Percentiles rank a stretch among this genome's conserved stretches.
Evolutionary conservation across 2,888 invertebrate species (phyloP).

Genomic region (Heliconius hortense): DNA sequence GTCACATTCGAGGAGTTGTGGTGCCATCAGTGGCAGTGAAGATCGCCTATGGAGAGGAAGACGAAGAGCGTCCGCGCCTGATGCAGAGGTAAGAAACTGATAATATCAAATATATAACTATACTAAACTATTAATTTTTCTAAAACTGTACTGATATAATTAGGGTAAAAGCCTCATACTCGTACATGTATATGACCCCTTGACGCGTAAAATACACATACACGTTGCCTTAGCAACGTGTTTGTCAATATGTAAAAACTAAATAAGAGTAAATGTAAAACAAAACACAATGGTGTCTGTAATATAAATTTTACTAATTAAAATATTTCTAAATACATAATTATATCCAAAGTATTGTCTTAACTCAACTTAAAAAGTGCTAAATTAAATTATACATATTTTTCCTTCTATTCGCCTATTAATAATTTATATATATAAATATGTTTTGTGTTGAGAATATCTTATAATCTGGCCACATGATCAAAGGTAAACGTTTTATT

Average conservation of each 20-base stretch:
- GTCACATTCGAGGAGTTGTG: slow-evolving; percentile 91
- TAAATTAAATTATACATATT: too few relatives aligned
- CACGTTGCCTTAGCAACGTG: not conserved
- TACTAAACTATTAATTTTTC: not conserved
- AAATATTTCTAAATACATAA: not conserved
- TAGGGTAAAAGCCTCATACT: not conserved
- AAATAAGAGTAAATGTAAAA: not conserved
- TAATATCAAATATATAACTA: not conserved
- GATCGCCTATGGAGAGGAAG: slow-evolving; percentile 77
- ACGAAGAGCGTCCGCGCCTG: slow-evolving; percentile 73
- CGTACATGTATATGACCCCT: not conserved
- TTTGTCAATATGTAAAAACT: not conserved
- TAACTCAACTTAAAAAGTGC: too few relatives aligned
- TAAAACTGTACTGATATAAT: not conserved
- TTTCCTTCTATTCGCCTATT: too few relatives aligned
- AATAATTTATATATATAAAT: too few relatives aligned
- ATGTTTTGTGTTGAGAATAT: too few relatives aligned
- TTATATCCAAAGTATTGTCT: too few relatives aligned
- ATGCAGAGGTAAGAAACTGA: slow-evolving; percentile 70
- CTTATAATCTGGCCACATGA: too few relatives aligned
- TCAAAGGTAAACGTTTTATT: too few relatives aligned
- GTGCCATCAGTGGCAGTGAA: slow-evolving; percentile 89
- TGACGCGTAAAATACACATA: not conserved
- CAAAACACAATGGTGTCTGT: not conserved
- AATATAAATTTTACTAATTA: not conserved